Percentiles rank a stretch among this genome's conserved stretches.
Conservation (phyloP, 2,113 vertebrate genomes). For the Sorex araneus region DNA sequence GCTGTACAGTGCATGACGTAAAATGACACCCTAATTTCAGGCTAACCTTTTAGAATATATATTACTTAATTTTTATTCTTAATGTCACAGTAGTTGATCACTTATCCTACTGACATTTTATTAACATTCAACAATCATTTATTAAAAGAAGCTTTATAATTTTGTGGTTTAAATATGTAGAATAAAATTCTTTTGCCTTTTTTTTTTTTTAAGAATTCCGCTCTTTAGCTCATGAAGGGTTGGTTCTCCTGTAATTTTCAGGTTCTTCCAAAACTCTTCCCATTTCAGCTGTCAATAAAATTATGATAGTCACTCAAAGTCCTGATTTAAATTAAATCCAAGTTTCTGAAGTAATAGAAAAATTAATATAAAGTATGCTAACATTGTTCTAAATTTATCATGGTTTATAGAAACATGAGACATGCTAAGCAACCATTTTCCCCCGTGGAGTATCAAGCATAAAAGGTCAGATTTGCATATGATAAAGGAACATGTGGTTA, state of each 20-base stretch:
- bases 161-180: not conserved
- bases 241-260: not conserved
- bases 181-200: slow-evolving; percentile 18
- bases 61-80: slow-evolving; percentile 81
- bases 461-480: slow-evolving; percentile 70
- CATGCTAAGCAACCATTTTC: slow-evolving; percentile 35
- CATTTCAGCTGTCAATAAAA: not conserved
- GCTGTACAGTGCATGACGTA: slow-evolving; percentile 58
- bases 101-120: slow-evolving; percentile 78
- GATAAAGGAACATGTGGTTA: slow-evolving; percentile 31
- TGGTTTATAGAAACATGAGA: not conserved
- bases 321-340: slow-evolving; percentile 37
- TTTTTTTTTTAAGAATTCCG: not conserved
- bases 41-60: slow-evolving; percentile 80
- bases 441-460: not conserved
- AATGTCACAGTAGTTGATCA: slow-evolving; percentile 82
- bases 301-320: not conserved
- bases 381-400: slow-evolving; percentile 62
- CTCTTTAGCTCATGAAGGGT: not conserved
- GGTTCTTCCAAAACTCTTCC: not conserved
- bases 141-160: slow-evolving; percentile 66
- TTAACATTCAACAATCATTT: slow-evolving; percentile 70
- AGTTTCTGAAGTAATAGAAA: slow-evolving; percentile 4
- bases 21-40: slow-evolving; percentile 54
- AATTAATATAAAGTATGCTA: slow-evolving; percentile 29